Conservation (phyloP, 2,888 invertebrate genomes). For the Lottia scabra region DNA sequence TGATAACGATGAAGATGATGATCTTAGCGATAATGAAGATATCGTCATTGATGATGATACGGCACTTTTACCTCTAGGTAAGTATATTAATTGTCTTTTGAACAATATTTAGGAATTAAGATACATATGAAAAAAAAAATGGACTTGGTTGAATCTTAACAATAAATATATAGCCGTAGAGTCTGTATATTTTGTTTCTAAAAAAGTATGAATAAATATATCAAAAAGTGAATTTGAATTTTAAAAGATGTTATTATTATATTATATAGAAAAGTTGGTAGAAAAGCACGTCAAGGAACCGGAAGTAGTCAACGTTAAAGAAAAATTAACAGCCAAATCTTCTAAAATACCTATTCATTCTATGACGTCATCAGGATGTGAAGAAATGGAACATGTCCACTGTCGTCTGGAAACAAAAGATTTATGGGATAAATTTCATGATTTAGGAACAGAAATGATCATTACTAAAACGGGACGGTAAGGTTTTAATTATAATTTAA, state of each 20-base stretch:
- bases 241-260: no score
- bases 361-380: background rate
- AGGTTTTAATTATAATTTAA: constrained; percentile 53
- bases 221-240: no score
- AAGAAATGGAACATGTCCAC: constrained; percentile 74
- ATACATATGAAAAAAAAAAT: no score
- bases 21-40: background rate
- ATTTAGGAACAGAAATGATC: constrained; percentile 95
- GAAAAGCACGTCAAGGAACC: background rate
- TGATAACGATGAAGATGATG: background rate
- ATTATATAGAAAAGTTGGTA: background rate
- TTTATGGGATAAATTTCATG: constrained; percentile 92
- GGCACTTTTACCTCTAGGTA: constrained; percentile 17
- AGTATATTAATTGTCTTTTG: background rate
- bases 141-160: no score
- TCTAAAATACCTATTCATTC: background rate
- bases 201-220: no score
- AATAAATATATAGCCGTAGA: no score
- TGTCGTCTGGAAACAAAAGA: constrained; percentile 96
- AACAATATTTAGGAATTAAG: no score
- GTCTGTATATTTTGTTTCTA: no score
- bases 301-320: background rate
- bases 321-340: background rate
- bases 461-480: constrained; percentile 98
- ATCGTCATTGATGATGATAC: constrained; percentile 8